Percentiles rank a stretch among this genome's conserved stretches.
Conservation (phyloP, 2,888 invertebrate species). For the Diaperis boleti region DNA sequence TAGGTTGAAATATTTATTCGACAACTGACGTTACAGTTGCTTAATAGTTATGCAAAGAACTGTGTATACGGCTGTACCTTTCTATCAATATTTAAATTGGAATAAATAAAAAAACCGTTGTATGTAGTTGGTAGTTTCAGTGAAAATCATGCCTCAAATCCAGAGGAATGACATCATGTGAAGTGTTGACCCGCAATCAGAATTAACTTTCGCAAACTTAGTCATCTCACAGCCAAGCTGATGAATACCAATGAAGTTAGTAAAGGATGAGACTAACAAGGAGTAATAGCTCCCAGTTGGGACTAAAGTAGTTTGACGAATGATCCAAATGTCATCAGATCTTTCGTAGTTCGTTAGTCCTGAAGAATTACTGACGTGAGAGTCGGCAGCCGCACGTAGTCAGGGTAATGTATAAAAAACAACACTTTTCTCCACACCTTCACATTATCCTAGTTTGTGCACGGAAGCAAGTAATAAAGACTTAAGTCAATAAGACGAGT, state of each 20-base stretch:
- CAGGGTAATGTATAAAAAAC: background rate
- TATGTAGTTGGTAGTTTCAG: background rate
- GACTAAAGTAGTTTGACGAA: background rate
- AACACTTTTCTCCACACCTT: background rate
- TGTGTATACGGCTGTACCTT: conserved; percentile 2
- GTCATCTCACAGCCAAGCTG: conserved; percentile 3
- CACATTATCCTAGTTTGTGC: background rate
- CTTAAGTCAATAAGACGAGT: background rate
- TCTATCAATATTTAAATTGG: background rate
- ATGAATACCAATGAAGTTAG: background rate
- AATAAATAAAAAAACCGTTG: background rate
- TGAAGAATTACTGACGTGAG: too few relatives aligned
- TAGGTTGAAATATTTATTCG: background rate
- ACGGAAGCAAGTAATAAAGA: background rate
- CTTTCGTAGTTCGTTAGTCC: background rate
- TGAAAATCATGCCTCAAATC: background rate
- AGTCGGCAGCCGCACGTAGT: background rate
- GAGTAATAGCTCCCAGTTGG: too few relatives aligned
- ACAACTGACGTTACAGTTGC: background rate
- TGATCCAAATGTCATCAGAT: background rate
- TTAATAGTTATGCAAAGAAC: background rate
- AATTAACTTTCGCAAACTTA: conserved; percentile 18
- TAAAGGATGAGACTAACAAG: background rate
- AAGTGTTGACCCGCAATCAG: conserved; percentile 9
- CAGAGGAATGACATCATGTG: conserved; percentile 18